These are phyloP conservation scores for Mustelus asterias DNA, from an alignment of 2,113 vertebrate genomes.

Conservation along the genomic window DNA sequence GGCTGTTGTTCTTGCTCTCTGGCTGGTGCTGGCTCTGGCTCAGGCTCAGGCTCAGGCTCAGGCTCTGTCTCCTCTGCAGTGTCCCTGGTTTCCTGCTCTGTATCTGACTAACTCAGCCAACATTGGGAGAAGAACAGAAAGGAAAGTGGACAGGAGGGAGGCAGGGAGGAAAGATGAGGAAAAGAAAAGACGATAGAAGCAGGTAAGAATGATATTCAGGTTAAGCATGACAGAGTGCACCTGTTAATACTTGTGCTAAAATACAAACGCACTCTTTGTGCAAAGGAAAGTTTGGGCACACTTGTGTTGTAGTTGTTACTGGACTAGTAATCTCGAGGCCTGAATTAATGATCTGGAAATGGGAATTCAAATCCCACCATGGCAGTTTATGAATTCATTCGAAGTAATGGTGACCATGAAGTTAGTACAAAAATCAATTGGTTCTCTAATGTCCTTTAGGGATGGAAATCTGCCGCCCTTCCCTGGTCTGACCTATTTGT, in stretches of 20 bases:
- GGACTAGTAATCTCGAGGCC: background rate
- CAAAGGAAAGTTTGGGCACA: background rate
- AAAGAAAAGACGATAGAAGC: slow-evolving; percentile 38
- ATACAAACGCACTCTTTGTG: background rate
- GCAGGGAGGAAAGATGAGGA: slow-evolving; percentile 22
- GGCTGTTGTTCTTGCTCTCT: slow-evolving; percentile 50
- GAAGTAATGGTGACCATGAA: background rate
- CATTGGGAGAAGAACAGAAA: slow-evolving; percentile 45
- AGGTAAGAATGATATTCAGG: slow-evolving; percentile 38
- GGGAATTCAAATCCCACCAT: background rate
- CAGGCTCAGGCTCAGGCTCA: background rate
- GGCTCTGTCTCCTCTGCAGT: slow-evolving; percentile 47
- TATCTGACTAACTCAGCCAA: slow-evolving; percentile 45
- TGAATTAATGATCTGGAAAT: background rate
- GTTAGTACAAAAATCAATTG: background rate
- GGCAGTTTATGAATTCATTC: background rate
- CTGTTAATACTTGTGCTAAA: background rate
- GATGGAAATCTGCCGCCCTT: background rate
- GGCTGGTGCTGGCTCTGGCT: slow-evolving; percentile 37
- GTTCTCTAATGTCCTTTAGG: background rate
- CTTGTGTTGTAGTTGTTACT: too few relatives aligned
- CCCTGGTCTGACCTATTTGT: background rate
- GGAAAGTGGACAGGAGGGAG: slow-evolving; percentile 40
- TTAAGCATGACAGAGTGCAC: background rate
- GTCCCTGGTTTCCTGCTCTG: slow-evolving; percentile 50